These are phyloP conservation scores for Lepisosteus osseus DNA, from an alignment of 2,113 vertebrate species.

Conservation along the genomic window DNA sequence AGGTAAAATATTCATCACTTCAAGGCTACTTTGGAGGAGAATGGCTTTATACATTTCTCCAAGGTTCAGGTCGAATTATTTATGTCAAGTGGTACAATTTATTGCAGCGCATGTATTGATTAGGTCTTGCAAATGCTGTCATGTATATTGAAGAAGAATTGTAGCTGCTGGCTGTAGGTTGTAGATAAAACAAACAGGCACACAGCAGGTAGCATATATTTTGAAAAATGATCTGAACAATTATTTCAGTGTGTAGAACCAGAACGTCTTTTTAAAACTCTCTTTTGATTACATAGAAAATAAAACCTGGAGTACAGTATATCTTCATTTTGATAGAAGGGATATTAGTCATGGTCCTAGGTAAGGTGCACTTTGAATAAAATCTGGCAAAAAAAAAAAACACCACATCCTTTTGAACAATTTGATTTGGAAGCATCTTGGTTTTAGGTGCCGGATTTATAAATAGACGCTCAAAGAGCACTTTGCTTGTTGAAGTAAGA, in stretches of 20 bases:
- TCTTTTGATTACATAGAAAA: no score
- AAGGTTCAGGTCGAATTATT: constrained; percentile 49
- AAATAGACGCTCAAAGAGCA: constrained; percentile 53
- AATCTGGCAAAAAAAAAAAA: background rate
- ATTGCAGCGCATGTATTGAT: constrained; percentile 57
- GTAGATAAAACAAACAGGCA: constrained; percentile 10
- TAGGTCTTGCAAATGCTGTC: constrained; percentile 46
- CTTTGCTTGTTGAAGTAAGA: constrained; percentile 62
- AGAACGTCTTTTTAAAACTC: no score
- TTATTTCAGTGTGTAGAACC: no score
- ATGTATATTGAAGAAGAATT: constrained; percentile 54
- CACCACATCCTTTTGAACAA: background rate
- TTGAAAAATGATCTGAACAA: no score
- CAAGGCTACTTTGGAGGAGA: background rate
- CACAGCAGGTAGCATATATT: no score
- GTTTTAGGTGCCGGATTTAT: constrained; percentile 56
- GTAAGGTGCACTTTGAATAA: background rate
- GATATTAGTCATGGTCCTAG: background rate
- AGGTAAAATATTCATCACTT: constrained; percentile 18
- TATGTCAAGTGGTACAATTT: constrained; percentile 56
- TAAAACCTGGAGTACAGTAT: background rate
- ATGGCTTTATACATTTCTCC: constrained; percentile 25
- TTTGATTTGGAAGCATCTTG: constrained; percentile 43
- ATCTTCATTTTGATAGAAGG: background rate
- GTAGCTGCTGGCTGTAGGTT: constrained; percentile 31